Evolutionary conservation across 2,113 vertebrate species (phyloP).

Genomic region (Macaca nemestrina): DNA sequence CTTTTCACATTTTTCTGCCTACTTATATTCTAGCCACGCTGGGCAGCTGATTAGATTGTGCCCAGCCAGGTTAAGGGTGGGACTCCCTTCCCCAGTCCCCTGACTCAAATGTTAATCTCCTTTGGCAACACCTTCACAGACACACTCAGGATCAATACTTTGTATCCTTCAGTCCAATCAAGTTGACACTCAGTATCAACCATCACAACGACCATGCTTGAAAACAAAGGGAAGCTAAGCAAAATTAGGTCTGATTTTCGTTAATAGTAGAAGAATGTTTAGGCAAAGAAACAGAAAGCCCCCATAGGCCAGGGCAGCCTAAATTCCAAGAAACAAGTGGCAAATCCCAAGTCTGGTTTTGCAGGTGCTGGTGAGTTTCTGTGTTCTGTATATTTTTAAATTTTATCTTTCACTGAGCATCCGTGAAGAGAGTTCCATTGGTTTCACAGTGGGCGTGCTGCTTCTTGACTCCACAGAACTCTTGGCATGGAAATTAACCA

Average conservation of each 20-base stretch:
- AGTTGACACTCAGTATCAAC: too few species aligned
- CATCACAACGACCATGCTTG: neutral
- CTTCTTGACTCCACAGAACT: conserved; percentile 30
- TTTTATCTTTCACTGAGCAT: neutral
- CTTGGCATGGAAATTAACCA: conserved; percentile 44
- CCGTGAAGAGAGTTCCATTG: neutral
- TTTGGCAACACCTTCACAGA: too few species aligned
- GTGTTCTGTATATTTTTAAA: neutral
- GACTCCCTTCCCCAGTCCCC: too few species aligned
- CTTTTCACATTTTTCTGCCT: too few species aligned
- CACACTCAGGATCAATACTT: too few species aligned
- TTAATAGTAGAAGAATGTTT: neutral
- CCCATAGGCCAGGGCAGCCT: neutral
- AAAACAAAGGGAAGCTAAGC: conserved; percentile 30
- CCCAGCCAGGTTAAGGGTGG: too few species aligned
- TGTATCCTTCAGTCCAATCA: too few species aligned
- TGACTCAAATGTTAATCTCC: too few species aligned
- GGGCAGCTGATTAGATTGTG: too few species aligned
- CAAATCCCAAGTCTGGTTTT: neutral
- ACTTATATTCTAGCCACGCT: too few species aligned
- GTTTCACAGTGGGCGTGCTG: neutral
- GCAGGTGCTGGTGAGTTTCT: neutral
- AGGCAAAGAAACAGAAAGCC: neutral
- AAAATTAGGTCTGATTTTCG: conserved; percentile 14
- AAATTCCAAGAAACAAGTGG: neutral